These are phyloP conservation scores for Trichopoda pennipes DNA, from an alignment of 2,888 invertebrate genomes.

Conservation along the genomic window DNA sequence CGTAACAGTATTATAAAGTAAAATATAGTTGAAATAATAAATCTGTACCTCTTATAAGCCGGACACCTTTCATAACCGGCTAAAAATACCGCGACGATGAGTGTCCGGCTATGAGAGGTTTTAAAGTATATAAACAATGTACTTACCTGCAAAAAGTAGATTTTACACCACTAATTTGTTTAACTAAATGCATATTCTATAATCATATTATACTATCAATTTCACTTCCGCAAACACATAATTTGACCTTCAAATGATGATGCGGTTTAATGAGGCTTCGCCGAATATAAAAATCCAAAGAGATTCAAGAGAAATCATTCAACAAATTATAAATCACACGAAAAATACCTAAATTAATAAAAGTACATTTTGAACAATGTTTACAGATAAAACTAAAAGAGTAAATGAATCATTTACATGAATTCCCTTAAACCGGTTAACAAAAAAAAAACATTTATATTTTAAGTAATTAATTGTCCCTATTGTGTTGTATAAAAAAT, in stretches of 20 bases:
- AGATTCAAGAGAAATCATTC: neutral
- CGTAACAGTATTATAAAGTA: too few relatives aligned
- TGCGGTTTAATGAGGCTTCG: neutral
- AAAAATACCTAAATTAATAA: neutral
- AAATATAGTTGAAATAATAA: too few relatives aligned
- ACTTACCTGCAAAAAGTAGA: too few relatives aligned
- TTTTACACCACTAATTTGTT: neutral
- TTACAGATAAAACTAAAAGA: neutral
- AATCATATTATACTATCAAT: too few relatives aligned
- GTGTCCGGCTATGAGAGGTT: too few relatives aligned
- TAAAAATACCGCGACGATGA: too few relatives aligned
- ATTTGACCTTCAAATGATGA: neutral
- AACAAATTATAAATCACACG: neutral
- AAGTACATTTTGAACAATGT: neutral
- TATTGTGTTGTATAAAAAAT: too few relatives aligned
- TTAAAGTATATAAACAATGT: too few relatives aligned
- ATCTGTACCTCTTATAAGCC: too few relatives aligned
- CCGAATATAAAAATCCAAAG: too few relatives aligned
- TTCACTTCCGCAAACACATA: neutral
- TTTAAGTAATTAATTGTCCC: too few relatives aligned
- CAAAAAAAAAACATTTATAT: neutral
- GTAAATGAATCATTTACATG: slow-evolving; percentile 8
- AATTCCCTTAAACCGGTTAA: slow-evolving; percentile 8
- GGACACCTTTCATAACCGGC: too few relatives aligned
- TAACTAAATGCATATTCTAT: neutral